Evolutionary conservation across 2,113 vertebrate genomes (phyloP).

Genomic region (Anarrhichthys ocellatus): DNA sequence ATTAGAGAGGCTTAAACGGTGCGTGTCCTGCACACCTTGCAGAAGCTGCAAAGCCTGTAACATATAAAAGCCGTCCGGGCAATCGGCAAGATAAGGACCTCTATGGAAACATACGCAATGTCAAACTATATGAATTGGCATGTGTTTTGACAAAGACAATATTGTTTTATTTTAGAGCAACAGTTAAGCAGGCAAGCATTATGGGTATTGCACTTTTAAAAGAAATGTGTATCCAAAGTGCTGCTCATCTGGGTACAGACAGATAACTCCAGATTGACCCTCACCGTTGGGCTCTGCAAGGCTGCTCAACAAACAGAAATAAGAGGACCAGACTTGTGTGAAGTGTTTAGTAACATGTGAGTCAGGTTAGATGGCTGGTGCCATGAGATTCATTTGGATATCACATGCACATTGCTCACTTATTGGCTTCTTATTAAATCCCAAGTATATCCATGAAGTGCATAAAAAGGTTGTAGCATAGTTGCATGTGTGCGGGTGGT

Average conservation of each 20-base stretch:
- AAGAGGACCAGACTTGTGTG: neutral
- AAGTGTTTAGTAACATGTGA: conserved; percentile 5
- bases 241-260: conserved; percentile 8
- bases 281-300: neutral
- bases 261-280: conserved; percentile 20
- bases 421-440: conserved; percentile 16
- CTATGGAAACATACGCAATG: conserved; percentile 18
- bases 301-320: conserved; percentile 14
- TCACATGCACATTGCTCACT: conserved; percentile 30
- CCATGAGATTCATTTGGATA: conserved; percentile 37
- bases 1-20: conserved; percentile 35
- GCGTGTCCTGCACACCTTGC: conserved; percentile 20
- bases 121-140: conserved; percentile 1
- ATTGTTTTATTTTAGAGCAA: neutral
- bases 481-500: neutral
- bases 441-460: neutral
- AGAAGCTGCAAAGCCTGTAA: conserved; percentile 12
- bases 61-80: conserved; percentile 8
- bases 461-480: conserved; percentile 7
- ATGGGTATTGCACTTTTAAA: neutral
- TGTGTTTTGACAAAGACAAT: neutral
- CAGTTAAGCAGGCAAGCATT: conserved; percentile 1
- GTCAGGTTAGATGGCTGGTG: conserved; percentile 9
- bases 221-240: neutral
- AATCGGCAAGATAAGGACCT: conserved; percentile 32